Base-by-base conservation (phyloP, 2,113 vertebrate genomes). In the Anarhynchus alexandrinus region DNA sequence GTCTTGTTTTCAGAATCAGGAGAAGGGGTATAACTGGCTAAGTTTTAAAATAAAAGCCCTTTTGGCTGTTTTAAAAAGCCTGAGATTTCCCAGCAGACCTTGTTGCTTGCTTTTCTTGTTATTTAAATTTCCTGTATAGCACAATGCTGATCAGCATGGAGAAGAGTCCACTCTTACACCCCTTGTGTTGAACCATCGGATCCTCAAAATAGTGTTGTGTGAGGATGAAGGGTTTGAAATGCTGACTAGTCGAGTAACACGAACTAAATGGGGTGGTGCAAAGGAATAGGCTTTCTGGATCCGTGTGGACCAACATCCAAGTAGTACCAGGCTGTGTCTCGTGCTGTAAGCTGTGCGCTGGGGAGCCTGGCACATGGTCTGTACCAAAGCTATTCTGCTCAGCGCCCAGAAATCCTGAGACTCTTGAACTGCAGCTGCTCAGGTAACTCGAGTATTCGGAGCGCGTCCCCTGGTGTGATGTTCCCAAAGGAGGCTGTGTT, bases 81-180 rank as follows among this genome's bases (percentile, higher is more conserved):
- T 34, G 17, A 34, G 9, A 49, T 65, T 74, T 61, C 29, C 34
- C 10, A 85, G 57, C 11, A 43, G 40, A 40, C 30, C 15, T 4
- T 55, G 4, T 49, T 83, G 30, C 29, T 82, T 40, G 10, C 34
- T 72, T 62, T 86, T 72, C 26, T 62, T 57, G 5, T 30, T 74
- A 18, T 29, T 43, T 64, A 26, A 2, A 5, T 21, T 62, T 81
- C 16, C 47, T 27, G 1, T 57, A 2, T 32, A 74, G 15, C 6
- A 57, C 19, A n/a, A 0, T 43, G 21, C 23, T 47, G 4, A 15
- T 65, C 27, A 59, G 12, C 0, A 0, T 34, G 25, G 61, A 70
- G 52, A 45, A n/a, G 9, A 55, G 27, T 70, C 62, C 17, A 4
- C 21, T 6, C 69, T 43, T 43, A 17, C 1, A 2, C 20, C 7